phyloP scores from a whole-genome alignment of 2,888 invertebrate species.

The Nezara viridula region DNA sequence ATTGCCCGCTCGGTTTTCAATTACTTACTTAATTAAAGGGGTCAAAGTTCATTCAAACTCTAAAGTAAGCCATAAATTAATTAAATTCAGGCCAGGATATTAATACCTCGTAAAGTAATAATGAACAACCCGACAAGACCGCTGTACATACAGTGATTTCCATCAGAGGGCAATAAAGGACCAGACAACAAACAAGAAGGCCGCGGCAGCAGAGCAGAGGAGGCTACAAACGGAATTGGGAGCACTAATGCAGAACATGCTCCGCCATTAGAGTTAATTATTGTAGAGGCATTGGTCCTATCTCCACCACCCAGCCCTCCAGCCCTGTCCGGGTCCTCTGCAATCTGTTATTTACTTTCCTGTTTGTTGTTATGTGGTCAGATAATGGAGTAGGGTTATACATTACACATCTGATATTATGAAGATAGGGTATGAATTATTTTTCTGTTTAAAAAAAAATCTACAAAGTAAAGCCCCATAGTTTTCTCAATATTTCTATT shows the following conservation, averaged over 20 bases:
- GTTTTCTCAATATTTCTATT: no score
- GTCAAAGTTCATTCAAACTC: neutral
- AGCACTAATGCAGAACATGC: slow-evolving; percentile 30
- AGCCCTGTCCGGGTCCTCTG: neutral
- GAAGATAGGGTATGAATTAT: neutral
- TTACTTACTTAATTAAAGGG: neutral
- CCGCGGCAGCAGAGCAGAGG: neutral
- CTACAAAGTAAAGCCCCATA: no score
- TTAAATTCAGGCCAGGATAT: neutral
- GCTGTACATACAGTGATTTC: neutral
- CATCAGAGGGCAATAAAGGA: neutral
- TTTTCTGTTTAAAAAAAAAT: neutral
- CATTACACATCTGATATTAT: no score
- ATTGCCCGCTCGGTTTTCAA: no score
- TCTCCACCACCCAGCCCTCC: neutral
- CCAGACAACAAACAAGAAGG: neutral
- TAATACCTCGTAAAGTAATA: neutral
- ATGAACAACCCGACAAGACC: neutral
- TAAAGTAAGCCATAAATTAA: neutral
- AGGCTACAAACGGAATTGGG: slow-evolving; percentile 2
- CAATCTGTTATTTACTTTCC: slow-evolving; percentile 7
- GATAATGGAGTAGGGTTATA: neutral
- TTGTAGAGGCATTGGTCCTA: slow-evolving; percentile 14
- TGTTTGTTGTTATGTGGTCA: neutral
- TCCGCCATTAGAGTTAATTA: slow-evolving; percentile 38